A percentile compares a stretch with the other conserved stretches of the same genome.
Conservation (phyloP, 2,797 vertebrate species). For the Chelmon rostratus region DNA sequence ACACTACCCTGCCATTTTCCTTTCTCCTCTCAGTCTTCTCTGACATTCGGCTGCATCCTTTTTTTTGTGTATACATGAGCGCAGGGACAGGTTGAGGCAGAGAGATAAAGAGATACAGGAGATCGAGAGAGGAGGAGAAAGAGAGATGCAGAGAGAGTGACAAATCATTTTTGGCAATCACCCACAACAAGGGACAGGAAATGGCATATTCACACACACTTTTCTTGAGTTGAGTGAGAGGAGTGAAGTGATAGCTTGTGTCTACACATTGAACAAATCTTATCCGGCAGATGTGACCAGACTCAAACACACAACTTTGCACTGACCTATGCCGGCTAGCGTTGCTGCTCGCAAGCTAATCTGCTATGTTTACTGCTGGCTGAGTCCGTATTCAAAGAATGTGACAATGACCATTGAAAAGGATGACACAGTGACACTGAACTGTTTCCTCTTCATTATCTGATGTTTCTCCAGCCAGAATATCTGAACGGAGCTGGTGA, state of each 20-base stretch:
- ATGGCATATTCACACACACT: slow-evolving; percentile 40
- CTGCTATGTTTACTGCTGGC: not conserved
- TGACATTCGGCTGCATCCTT: slow-evolving; percentile 41
- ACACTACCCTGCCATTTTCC: slow-evolving; percentile 38
- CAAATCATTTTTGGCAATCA: slow-evolving; percentile 48
- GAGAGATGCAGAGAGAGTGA: slow-evolving; percentile 11
- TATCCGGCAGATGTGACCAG: slow-evolving; percentile 19
- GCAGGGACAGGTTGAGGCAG: slow-evolving; percentile 31
- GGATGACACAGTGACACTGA: not conserved
- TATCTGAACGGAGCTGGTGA: not conserved
- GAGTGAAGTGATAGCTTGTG: slow-evolving; percentile 24
- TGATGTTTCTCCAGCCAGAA: not conserved
- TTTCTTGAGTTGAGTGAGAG: slow-evolving; percentile 21
- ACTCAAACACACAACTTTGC: not conserved
- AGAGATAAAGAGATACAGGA: slow-evolving; percentile 33
- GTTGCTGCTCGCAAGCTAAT: not conserved
- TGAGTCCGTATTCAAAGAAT: not conserved
- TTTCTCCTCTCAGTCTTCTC: slow-evolving; percentile 34
- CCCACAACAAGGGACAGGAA: slow-evolving; percentile 48
- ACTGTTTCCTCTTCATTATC: not conserved
- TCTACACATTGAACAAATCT: slow-evolving; percentile 13
- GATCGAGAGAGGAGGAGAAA: slow-evolving; percentile 6
- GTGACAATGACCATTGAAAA: not conserved
- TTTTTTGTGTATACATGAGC: slow-evolving; percentile 43
- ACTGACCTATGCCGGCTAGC: not conserved